Percentiles rank a stretch among this genome's conserved stretches.
Evolutionary conservation across 2,888 invertebrate species (phyloP).

Genomic region (Apodemia zela): DNA sequence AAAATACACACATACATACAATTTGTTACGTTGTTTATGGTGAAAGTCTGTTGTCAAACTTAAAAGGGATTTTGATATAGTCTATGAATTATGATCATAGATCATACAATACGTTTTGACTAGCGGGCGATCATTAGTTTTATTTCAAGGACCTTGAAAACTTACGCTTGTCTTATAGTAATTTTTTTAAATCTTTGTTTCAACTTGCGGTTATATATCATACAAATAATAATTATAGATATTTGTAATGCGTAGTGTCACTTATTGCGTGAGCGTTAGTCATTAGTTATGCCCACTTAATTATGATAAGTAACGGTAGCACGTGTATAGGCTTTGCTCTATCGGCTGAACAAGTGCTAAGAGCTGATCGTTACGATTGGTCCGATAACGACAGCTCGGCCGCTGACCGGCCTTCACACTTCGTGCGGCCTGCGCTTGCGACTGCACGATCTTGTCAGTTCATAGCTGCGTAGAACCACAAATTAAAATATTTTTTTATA

Average conservation of each 20-base stretch:
- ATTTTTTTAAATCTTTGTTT: too few species aligned
- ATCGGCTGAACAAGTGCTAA: constrained; percentile 44
- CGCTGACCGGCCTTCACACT: constrained; percentile 78
- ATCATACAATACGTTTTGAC: too few species aligned
- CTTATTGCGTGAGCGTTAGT: constrained; percentile 32
- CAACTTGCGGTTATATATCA: too few species aligned
- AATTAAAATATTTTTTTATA: constrained; percentile 28
- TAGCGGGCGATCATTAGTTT: too few species aligned
- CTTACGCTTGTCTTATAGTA: too few species aligned
- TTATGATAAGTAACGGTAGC: constrained; percentile 40
- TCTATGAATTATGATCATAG: too few species aligned
- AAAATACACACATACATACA: too few species aligned
- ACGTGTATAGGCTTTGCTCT: constrained; percentile 56
- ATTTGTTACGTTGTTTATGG: too few species aligned
- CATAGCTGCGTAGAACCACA: constrained; percentile 38
- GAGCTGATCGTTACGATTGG: constrained; percentile 61
- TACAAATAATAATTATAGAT: background rate
- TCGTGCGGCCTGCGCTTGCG: constrained; percentile 45
- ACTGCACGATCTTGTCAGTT: constrained; percentile 44
- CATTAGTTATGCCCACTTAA: constrained; percentile 27
- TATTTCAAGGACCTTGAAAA: too few species aligned
- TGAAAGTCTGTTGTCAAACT: too few species aligned
- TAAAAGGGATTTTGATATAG: too few species aligned
- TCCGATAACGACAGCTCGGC: constrained; percentile 68
- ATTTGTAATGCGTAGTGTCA: constrained; percentile 12